Base-by-base conservation (phyloP, 2,888 invertebrate species). In the Biston betularia region DNA sequence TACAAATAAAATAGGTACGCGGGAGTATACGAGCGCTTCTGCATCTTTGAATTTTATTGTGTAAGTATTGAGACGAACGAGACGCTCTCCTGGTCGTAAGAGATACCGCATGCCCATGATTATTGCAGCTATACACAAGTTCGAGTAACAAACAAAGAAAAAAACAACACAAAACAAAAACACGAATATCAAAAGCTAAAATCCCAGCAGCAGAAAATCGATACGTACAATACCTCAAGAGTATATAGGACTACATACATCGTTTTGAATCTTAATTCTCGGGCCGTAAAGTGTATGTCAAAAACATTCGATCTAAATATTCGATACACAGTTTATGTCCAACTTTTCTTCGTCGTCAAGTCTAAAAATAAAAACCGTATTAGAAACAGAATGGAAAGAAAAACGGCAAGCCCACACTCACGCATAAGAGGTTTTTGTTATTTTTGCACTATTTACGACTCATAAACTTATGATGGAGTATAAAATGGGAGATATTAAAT, bases 361-460 rank as follows among this genome's bases (percentile, higher is more conserved):
- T 55, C 63, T 63, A 68, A 60, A 63, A 68, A 68, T 63, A 63
- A 33, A 63, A 45, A 6, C 33, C 42, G 15, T 54, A 44, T 49
- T 45, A 44, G 58, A 57, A 57, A 46, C 65, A 52, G 52, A 46
- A 40, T 35, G 50, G 14, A 34, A 46, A 14, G 34, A 54, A 44
- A 34, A 44, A 56, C 66, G 24, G 53, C 50, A 35, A 40, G 33
- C 66, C 61, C 68, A 70, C 72, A 68, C 66, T 61, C 69, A 10
- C 45, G 58, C 71, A 69, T 73, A 68, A 72, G 58, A 58, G 63
- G 63, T 64, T 61, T 65, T 68, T 67, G 68, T 71, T 70, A 72
- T 72, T 70, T 72, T 72, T 70, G 68, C 72, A 70, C 65, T 68
- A 68, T 72, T 71, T 74, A 74, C 67, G 72, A 68, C 42, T 61